These are phyloP conservation scores for Canis aureus DNA, from an alignment of 2,113 vertebrate genomes.

Conservation along the genomic window DNA sequence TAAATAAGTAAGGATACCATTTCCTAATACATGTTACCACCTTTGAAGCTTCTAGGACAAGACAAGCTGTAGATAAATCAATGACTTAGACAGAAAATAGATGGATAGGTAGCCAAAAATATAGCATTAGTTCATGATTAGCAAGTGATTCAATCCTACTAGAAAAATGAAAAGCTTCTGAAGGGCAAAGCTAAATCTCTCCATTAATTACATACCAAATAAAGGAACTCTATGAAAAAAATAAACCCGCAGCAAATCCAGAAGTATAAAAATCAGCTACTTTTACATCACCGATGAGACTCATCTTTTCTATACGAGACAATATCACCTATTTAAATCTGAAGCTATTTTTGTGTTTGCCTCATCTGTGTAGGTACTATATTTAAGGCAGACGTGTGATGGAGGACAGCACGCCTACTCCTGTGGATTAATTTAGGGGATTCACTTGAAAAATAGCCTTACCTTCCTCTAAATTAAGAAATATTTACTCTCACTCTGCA, in stretches of 20 bases:
- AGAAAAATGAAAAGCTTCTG: background rate
- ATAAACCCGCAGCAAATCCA: background rate
- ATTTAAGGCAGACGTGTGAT: background rate
- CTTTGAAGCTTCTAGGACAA: background rate
- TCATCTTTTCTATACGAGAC: background rate
- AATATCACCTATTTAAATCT: background rate
- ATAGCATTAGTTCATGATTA: fast-evolving
- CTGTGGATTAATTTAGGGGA: background rate
- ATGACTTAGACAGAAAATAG: background rate
- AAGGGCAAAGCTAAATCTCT: background rate
- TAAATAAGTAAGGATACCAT: too few relatives aligned
- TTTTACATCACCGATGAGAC: background rate
- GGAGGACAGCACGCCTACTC: background rate
- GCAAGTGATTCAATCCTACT: background rate
- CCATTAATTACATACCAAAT: background rate
- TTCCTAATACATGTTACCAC: too few relatives aligned
- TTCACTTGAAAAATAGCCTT: constrained; percentile 15
- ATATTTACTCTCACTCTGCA: background rate
- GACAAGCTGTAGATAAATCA: background rate
- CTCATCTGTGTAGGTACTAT: background rate
- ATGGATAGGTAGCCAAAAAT: background rate
- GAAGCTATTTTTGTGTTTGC: background rate
- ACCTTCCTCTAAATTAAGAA: background rate
- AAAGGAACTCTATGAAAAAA: background rate
- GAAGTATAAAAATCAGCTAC: background rate